These are phyloP conservation scores for Erebia palarica DNA, from an alignment of 2,888 invertebrate species.

Conservation along the genomic window DNA sequence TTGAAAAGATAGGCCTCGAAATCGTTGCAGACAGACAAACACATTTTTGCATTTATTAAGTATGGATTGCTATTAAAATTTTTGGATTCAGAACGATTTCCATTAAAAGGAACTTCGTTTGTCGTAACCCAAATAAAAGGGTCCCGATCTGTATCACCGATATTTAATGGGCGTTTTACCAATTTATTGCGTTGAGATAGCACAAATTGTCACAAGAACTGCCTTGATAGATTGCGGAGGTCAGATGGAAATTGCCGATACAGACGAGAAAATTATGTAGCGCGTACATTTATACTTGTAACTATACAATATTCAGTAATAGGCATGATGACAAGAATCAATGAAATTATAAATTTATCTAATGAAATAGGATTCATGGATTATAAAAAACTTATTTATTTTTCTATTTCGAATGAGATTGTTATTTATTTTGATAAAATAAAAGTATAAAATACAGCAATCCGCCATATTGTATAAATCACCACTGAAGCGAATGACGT, in stretches of 20 bases:
- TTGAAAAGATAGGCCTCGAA: too few species aligned
- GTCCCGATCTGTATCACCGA: background rate
- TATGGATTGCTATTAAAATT: background rate
- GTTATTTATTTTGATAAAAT: too few species aligned
- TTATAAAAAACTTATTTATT: too few species aligned
- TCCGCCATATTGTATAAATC: too few species aligned
- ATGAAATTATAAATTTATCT: too few species aligned
- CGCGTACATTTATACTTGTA: background rate
- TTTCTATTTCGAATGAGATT: too few species aligned
- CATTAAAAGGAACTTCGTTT: background rate
- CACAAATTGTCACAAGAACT: background rate
- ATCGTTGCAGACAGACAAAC: too few species aligned
- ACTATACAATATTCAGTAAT: background rate
- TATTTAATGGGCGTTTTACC: background rate
- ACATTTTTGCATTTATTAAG: too few species aligned
- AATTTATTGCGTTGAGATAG: constrained; percentile 17
- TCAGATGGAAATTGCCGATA: constrained; percentile 12
- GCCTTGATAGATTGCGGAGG: constrained; percentile 15
- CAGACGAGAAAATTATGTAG: constrained; percentile 4
- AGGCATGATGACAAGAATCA: too few species aligned
- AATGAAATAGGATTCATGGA: too few species aligned
- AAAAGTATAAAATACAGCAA: too few species aligned
- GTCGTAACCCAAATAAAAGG: background rate
- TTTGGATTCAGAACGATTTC: background rate
- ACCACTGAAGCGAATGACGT: too few species aligned